These are phyloP conservation scores for Graptemys geographica DNA, from an alignment of 2,797 vertebrate species.

Conservation along the genomic window DNA sequence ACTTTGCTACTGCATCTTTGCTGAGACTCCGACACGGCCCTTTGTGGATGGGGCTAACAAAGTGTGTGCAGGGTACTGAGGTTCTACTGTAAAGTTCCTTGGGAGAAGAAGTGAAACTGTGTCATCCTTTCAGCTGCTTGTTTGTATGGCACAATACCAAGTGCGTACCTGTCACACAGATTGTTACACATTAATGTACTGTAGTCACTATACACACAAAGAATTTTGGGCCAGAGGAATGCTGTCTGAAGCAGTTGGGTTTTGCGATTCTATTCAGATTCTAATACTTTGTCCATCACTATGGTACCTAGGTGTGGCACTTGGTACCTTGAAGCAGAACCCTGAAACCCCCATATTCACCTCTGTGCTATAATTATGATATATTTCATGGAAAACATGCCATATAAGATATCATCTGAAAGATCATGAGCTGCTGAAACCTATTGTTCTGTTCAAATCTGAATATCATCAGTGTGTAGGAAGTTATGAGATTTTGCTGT, in stretches of 20 bases:
- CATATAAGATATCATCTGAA: no score
- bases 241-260: neutral
- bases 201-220: neutral
- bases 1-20: neutral
- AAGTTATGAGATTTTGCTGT: no score
- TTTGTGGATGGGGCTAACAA: neutral
- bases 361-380: no score
- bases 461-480: no score
- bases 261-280: neutral
- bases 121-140: neutral
- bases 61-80: neutral
- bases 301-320: no score
- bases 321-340: no score
- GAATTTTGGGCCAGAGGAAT: neutral
- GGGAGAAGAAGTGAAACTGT: neutral
- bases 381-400: no score
- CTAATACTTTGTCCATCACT: neutral
- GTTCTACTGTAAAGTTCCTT: neutral
- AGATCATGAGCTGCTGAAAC: no score
- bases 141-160: no score
- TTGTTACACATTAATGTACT: neutral
- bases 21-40: neutral
- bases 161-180: neutral
- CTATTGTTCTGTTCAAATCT: no score
- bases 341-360: no score